Conservation (phyloP, 92 coral and sea anemone genomes). For the Palythoa heliodiscus region DNA sequence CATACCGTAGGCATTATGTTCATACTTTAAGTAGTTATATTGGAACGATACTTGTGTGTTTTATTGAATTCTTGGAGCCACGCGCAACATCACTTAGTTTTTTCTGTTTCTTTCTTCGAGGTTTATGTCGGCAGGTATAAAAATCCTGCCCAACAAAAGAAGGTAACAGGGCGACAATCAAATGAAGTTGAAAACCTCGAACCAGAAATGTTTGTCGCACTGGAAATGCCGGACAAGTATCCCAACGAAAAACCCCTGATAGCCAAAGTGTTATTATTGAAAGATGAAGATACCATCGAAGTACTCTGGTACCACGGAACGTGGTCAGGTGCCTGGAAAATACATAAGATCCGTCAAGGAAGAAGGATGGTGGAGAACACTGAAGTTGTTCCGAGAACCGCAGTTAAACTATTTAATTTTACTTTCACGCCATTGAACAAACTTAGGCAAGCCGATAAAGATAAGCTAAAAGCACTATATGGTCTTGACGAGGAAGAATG, state of each 20-base stretch:
- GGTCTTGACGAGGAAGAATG: conserved; percentile 28
- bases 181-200: neutral
- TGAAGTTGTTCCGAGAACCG: conserved; percentile 26
- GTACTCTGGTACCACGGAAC: conserved; percentile 45
- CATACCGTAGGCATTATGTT: neutral
- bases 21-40: neutral
- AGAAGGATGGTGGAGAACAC: conserved; percentile 37
- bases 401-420: conserved; percentile 44
- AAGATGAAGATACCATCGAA: conserved; percentile 20
- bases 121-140: neutral
- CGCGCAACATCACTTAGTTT: neutral
- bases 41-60: neutral
- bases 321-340: conserved; percentile 48
- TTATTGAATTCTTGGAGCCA: neutral
- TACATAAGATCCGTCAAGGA: conserved; percentile 41
- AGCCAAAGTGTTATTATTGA: conserved; percentile 13
- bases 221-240: conserved; percentile 32
- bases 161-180: neutral
- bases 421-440: conserved; percentile 30
- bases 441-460: conserved; percentile 27
- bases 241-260: conserved; percentile 34
- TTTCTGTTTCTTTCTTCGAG: neutral
- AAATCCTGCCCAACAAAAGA: conserved; percentile 27
- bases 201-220: conserved; percentile 55
- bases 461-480: conserved; percentile 29